Base-by-base conservation (phyloP, 2,113 vertebrate genomes). In the Xenotilapia flavipinnis region DNA sequence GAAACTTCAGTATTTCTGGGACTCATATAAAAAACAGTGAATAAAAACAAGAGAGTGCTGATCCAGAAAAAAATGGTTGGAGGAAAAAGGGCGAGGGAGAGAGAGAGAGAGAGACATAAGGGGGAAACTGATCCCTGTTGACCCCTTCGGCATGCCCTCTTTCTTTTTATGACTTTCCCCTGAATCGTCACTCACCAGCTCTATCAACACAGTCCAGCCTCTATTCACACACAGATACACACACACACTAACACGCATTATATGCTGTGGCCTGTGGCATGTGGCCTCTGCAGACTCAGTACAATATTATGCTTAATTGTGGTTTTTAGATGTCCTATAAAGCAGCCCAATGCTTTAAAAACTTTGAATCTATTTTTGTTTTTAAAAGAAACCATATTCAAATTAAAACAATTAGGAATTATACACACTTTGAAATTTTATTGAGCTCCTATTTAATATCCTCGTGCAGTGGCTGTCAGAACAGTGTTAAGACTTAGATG, bases 141-240 rank as follows among this genome's bases (percentile, higher is more conserved):
- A 96, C 93, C 94, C 84, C 93, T 94, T 91, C 79, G 88, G 92
- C 92, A 94, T 95, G 94, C 92, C 92, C 94, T 91, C 94, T 95
- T 93, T 95, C 94, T 94, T 95, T 96, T 96, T 95, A 96, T 95
- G 95, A 94, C 95, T 94, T 95, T 95, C 93, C 88, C 94, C 91
- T 87, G 90, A 93, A 95, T 96, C 87, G 90, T 95, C 93, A 95
- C 94, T 95, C 93, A 94, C 60, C 94, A 94, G 91, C 91, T 93
- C 89, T 86, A 95, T 94, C 92, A 94, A 92, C 93, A 88, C 81
- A n/a, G 81, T 49, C 80, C 84, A 23, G 92, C 87, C 82, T 87
- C 81, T 82, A 86, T 84, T 92, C 87, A 90, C 80, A 83, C 92
- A 86, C 85, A 87, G 49, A 58, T 65, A 53, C 47, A 79, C 88